Evolutionary conservation across 2,888 invertebrate genomes (phyloP), one percentile per base, ranked within the genome.

Genomic region (Notodonta dromedarius): DNA sequence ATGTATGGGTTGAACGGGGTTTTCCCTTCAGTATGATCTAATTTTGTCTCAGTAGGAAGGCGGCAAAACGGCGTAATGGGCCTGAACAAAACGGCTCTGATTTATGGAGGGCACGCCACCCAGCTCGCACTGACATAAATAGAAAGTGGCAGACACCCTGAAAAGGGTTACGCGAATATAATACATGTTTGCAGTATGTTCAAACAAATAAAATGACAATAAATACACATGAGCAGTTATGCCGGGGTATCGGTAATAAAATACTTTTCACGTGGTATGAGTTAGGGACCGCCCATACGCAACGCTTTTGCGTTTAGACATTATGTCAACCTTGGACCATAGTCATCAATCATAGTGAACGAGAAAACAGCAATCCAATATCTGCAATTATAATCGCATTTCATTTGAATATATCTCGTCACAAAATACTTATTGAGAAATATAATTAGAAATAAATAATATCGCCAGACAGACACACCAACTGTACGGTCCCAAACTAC

Each of bases 21-120:
- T 83, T 85, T 84, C 84, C 85, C 87, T 86, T 84, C 78, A 84
- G 87, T 86, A 87, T 90, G 88, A 89, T 90, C 89, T 90, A 90
- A 90, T 90, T 90, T 89, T 85, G 89, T 90, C 85, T 87, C 88
- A 86, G 88, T 87, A 88, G 85, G 84, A 88, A 88, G 87, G 89
- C 87, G 88, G 90, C 90, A 90, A 90, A 90, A 87, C 86, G 87
- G 74, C 80, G 90, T 90, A 90, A 91, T 90, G 88, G 89, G 83
- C 83, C 86, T 81, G 88, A 89, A 89, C 88, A 89, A 89, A 89
- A 90, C 85, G 88, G 84, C 85, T 83, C 87, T 89, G 90, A 90
- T 90, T 90, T 90, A 89, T 89, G 82, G 83, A 81, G 86, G 86
- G 82, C 85, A 73, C 79, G 81, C 85, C 86, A 84, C 87, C 86